phyloP scores from a whole-genome alignment of 2,113 vertebrate species.

The Phalacrocorax pelagicus region DNA sequence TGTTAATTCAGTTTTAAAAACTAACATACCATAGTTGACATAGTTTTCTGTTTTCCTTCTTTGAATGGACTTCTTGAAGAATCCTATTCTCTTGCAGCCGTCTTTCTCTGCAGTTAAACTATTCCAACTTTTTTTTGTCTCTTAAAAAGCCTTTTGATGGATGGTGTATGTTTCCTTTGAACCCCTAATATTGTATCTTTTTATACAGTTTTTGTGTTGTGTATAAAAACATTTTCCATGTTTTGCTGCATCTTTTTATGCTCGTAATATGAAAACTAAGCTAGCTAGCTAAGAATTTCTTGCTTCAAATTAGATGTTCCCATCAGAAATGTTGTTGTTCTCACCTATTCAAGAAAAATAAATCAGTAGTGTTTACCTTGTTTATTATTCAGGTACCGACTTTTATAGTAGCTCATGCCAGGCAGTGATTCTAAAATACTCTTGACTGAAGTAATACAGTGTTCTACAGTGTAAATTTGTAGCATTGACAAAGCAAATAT shows the following conservation, averaged over 20 bases:
- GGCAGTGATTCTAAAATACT: not conserved
- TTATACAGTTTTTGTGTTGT: not conserved
- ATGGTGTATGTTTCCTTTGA: not conserved
- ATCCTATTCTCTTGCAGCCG: not conserved
- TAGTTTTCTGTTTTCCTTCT: not conserved
- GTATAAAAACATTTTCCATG: not conserved
- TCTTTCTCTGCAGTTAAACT: not conserved
- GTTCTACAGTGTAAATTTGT: not conserved
- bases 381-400: not conserved
- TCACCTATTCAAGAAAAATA: conserved; percentile 9
- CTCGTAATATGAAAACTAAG: not conserved
- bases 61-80: not conserved
- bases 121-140: not conserved
- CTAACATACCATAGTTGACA: not conserved
- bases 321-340: not conserved
- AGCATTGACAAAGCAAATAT: not conserved
- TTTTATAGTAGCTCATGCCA: not conserved
- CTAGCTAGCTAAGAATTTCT: not conserved
- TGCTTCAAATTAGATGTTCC: not conserved
- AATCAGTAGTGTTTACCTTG: conserved; percentile 4
- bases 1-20: not conserved
- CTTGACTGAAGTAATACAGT: not conserved
- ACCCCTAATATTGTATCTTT: not conserved
- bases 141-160: not conserved
- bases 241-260: not conserved